phyloP scores from a whole-genome alignment of 2,888 invertebrate genomes.

The Drosophila paracracens region DNA sequence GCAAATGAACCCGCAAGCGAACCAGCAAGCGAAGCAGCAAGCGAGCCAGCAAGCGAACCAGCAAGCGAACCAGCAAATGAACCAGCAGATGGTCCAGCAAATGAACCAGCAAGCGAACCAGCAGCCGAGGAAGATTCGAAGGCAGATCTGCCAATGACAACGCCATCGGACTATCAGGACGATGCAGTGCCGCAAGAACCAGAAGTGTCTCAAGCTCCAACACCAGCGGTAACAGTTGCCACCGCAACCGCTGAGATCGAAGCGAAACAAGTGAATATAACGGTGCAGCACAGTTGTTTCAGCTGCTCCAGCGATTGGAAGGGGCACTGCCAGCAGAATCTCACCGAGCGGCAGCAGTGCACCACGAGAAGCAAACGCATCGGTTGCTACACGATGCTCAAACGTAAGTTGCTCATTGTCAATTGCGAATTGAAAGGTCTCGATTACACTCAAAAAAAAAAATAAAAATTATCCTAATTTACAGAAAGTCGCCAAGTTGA shows the following conservation, averaged over 20 bases:
- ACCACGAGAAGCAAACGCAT: conserved; percentile 16
- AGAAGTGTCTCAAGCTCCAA: neutral
- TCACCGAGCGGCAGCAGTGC: conserved; percentile 15
- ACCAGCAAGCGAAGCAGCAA: neutral
- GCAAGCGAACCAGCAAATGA: neutral
- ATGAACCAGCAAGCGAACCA: neutral
- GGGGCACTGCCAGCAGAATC: conserved; percentile 29
- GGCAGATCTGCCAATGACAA: neutral
- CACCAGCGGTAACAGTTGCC: neutral
- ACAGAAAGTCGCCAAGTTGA: neutral
- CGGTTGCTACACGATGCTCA: conserved; percentile 72
- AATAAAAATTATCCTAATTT: neutral
- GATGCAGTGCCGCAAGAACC: conserved; percentile 27
- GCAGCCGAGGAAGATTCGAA: neutral
- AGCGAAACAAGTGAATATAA: neutral
- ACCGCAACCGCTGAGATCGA: neutral
- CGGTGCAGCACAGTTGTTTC: conserved; percentile 22
- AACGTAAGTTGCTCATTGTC: conserved; percentile 50
- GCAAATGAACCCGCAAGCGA: neutral
- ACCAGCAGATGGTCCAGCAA: neutral
- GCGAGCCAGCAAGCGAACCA: neutral
- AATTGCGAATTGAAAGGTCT: no score
- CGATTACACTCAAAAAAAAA: neutral
- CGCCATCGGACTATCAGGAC: conserved; percentile 41
- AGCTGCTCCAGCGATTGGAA: conserved; percentile 38